Base-by-base conservation (phyloP, 2,797 vertebrate genomes). In the Hemitrygon akajei region DNA sequence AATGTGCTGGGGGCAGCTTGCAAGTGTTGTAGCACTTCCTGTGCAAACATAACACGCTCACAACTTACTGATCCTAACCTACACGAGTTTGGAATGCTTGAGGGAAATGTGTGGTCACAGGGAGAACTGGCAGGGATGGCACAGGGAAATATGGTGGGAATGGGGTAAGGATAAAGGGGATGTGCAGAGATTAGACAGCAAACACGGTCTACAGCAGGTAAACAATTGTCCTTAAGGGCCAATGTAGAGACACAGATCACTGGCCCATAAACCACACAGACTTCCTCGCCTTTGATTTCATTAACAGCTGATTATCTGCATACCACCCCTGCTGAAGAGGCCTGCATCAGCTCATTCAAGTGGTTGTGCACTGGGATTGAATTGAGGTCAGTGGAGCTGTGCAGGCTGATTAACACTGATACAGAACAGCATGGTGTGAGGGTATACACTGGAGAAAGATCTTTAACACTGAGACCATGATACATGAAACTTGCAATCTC, bases 271-370 rank as follows among this genome's bases (percentile, higher is more conserved):
- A 89, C 60, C 86, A 66, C 60, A 89, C 60, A 69, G 7, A 66
- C n/a, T 89, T 63, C n/a, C 84, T 87, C 1, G 84, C 58, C 84
- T 87, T 87, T 87, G 84, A 89, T 69, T 89, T 69, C 20, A 89
- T 37, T 20, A 69, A 37, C 20, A 69, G n/a, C n/a, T n/a, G n/a
- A 22, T 22, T 60, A 69, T 89, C 16, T 89, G 16, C 86, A 69
- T 89, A 56, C 37, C 60, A 89, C 86, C 20, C 86, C 63, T 66
- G 60, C 63, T 89, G n/a, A 7, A 20, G 22, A 34, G 34, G 60
- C 81, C 82, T n/a, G 56, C 11, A 3, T 63, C 82, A 86, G 27
- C 56, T 86, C 58, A 63, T 69, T 89, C 60, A 89, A 34, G 60
- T 60, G 37, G 60, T 20, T 89, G 86, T 89, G 47, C 1, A 47